Conservation (phyloP, 1,140 invertebrate genomes). For the Pachypeltis micranthus region DNA sequence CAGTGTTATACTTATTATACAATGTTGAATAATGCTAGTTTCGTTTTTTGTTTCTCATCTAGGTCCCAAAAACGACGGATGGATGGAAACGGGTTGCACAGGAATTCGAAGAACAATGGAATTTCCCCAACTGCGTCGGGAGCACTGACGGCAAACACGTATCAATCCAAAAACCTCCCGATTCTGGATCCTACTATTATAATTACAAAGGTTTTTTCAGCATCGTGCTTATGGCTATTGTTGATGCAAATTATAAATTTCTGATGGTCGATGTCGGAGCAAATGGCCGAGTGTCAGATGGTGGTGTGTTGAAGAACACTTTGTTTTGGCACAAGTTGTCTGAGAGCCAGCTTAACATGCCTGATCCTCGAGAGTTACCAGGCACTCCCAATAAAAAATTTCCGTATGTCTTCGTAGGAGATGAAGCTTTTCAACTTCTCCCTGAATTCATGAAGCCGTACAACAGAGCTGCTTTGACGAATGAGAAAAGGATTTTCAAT, state of each 20-base stretch:
- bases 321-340: conserved; percentile 18
- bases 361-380: conserved; percentile 26
- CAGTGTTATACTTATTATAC: no score
- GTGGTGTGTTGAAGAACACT: conserved; percentile 22
- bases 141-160: conserved; percentile 37
- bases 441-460: conserved; percentile 37
- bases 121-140: conserved; percentile 33
- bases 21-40: no score
- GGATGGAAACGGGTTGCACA: conserved; percentile 29
- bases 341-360: conserved; percentile 27
- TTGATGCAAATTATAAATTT: conserved; percentile 39
- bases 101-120: conserved; percentile 28
- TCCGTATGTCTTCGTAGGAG: no score
- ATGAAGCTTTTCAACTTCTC: conserved; percentile 39
- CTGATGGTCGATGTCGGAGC: conserved; percentile 36
- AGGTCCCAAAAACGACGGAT: no score
- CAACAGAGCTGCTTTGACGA: conserved; percentile 25
- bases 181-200: conserved; percentile 32
- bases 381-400: no score
- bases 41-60: no score
- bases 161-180: conserved; percentile 30
- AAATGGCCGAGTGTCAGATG: conserved; percentile 35
- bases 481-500: conserved; percentile 33
- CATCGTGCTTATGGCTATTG: conserved; percentile 38
- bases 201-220: conserved; percentile 39